phyloP scores from a whole-genome alignment of 2,888 invertebrate genomes.

The Leucophenga maculata region DNA sequence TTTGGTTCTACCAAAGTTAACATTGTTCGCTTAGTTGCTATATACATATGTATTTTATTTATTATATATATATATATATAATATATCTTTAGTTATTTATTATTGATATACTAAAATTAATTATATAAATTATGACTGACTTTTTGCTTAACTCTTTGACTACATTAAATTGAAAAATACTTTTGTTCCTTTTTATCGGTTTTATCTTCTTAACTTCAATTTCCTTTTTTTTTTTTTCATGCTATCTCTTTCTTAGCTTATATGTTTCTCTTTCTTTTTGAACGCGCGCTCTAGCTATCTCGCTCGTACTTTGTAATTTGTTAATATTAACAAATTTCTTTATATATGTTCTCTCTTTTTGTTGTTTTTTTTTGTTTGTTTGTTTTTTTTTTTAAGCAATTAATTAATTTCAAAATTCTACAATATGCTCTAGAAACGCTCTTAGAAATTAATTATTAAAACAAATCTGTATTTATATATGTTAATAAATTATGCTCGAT shows the following conservation, averaged over 20 bases:
- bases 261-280: no score
- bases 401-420: not conserved
- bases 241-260: not conserved
- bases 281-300: no score
- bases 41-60: conserved; percentile 27
- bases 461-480: not conserved
- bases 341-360: no score
- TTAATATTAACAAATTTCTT: no score
- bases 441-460: not conserved
- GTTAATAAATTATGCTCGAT: conserved; percentile 2
- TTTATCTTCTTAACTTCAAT: conserved; percentile 8
- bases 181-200: conserved; percentile 10
- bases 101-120: conserved; percentile 23
- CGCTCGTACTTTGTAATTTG: no score
- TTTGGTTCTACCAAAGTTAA: conserved; percentile 14
- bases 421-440: not conserved
- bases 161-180: conserved; percentile 27
- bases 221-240: not conserved
- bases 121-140: conserved; percentile 13
- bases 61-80: conserved; percentile 23
- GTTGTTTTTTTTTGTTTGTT: conserved; percentile 10
- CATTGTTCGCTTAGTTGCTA: conserved; percentile 20
- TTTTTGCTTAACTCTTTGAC: conserved; percentile 6
- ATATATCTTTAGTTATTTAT: conserved; percentile 15
- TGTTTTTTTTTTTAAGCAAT: conserved; percentile 7